phyloP scores from a whole-genome alignment of 2,888 invertebrate genomes.

The Apoda limacodes region DNA sequence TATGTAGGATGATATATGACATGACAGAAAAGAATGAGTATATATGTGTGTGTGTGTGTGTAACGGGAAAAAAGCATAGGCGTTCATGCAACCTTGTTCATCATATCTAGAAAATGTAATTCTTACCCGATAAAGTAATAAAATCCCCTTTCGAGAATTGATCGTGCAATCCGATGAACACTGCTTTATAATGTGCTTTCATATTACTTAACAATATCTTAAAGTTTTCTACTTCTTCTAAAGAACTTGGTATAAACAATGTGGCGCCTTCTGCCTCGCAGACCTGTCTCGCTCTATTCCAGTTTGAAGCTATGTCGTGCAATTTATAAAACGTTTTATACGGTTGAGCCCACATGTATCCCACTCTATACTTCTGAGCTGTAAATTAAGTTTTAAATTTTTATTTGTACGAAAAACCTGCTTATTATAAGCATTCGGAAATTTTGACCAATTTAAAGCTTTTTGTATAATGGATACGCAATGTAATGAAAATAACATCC shows the following conservation, averaged over 20 bases:
- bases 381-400: slow-evolving; percentile 5
- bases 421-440: no score
- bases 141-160: slow-evolving; percentile 32
- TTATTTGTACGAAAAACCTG: no score
- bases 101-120: no score
- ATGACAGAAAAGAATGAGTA: no score
- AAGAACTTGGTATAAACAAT: slow-evolving; percentile 29
- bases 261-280: slow-evolving; percentile 36
- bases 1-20: no score
- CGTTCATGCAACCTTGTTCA: no score
- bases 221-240: slow-evolving; percentile 36
- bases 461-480: no score
- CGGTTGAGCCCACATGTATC: slow-evolving; percentile 37
- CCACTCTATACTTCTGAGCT: slow-evolving; percentile 37
- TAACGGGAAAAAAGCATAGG: no score
- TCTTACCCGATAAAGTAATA: slow-evolving; percentile 31
- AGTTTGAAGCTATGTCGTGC: slow-evolving; percentile 33
- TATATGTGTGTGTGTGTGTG: no score
- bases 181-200: slow-evolving; percentile 34
- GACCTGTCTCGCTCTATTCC: slow-evolving; percentile 35
- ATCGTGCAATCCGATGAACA: slow-evolving; percentile 36
- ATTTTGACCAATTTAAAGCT: no score
- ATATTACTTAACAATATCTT: slow-evolving; percentile 37
- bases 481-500: no score
- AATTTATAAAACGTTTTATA: slow-evolving; percentile 34